phyloP scores from a whole-genome alignment of 2,797 vertebrate genomes.

The Alcedo atthis region DNA sequence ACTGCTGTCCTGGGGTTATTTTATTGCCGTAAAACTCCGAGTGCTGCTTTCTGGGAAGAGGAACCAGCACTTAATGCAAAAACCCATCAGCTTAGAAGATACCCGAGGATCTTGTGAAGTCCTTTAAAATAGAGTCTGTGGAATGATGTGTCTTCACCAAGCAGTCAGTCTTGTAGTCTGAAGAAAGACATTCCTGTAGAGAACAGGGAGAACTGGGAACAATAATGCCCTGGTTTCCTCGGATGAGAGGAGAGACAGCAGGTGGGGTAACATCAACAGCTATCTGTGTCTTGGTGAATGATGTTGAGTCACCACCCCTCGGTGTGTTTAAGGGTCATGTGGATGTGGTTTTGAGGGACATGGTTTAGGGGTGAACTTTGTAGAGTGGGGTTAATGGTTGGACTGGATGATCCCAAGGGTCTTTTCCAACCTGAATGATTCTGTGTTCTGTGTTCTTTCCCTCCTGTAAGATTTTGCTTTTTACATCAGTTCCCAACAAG shows the following conservation, averaged over 20 bases:
- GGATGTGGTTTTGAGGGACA: too few relatives aligned
- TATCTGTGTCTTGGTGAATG: neutral
- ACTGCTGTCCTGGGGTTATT: neutral
- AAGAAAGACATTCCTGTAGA: neutral
- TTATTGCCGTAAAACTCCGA: neutral
- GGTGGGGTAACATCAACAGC: neutral
- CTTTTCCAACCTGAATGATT: too few relatives aligned
- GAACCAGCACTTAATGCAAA: neutral
- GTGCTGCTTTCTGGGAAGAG: neutral
- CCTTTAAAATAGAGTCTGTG: neutral
- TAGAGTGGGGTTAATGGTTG: too few relatives aligned
- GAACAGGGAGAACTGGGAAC: neutral
- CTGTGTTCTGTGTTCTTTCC: neutral
- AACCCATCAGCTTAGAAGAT: neutral
- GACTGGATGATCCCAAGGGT: too few relatives aligned
- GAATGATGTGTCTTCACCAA: neutral
- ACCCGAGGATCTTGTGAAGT: neutral
- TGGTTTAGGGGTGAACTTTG: too few relatives aligned
- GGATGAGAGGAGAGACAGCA: neutral
- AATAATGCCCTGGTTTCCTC: neutral
- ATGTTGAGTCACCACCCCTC: too few relatives aligned
- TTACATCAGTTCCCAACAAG: neutral
- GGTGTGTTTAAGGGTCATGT: too few relatives aligned
- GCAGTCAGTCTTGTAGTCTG: neutral
- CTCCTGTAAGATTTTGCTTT: neutral